Conservation (phyloP, 1,140 invertebrate species). For the Heliconius himera region DNA sequence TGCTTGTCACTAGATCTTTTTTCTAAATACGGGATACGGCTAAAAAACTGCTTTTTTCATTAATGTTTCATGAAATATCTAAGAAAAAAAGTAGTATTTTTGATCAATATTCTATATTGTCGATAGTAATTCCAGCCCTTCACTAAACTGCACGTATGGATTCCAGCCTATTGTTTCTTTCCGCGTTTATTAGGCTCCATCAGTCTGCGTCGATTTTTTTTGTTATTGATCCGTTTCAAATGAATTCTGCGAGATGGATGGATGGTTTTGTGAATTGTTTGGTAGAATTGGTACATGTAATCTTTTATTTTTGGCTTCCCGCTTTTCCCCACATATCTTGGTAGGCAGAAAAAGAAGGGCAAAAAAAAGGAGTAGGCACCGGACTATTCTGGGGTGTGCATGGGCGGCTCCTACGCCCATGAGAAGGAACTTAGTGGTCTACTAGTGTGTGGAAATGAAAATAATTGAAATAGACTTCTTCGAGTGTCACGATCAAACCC, state of each 20-base stretch:
- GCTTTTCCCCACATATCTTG: background rate
- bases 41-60: background rate
- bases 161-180: constrained; percentile 21
- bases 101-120: constrained; percentile 2
- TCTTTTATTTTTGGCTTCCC: background rate
- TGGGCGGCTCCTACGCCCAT: too few species aligned
- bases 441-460: background rate
- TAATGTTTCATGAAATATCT: background rate
- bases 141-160: constrained; percentile 1
- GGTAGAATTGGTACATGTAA: background rate
- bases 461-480: too few species aligned
- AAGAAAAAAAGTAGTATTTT: background rate
- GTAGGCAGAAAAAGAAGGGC: background rate
- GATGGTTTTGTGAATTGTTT: background rate
- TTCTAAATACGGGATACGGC: too few species aligned
- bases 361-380: too few species aligned
- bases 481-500: too few species aligned
- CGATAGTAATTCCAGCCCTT: background rate
- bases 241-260: background rate
- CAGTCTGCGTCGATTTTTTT: constrained; percentile 9
- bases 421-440: background rate
- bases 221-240: background rate
- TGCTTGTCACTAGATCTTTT: too few species aligned
- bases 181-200: constrained; percentile 22
- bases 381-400: background rate